Percentiles rank a stretch among this genome's conserved stretches.
These are phyloP conservation scores for Megathymus violae DNA, from an alignment of 1,140 invertebrate species.

Conservation along the genomic window DNA sequence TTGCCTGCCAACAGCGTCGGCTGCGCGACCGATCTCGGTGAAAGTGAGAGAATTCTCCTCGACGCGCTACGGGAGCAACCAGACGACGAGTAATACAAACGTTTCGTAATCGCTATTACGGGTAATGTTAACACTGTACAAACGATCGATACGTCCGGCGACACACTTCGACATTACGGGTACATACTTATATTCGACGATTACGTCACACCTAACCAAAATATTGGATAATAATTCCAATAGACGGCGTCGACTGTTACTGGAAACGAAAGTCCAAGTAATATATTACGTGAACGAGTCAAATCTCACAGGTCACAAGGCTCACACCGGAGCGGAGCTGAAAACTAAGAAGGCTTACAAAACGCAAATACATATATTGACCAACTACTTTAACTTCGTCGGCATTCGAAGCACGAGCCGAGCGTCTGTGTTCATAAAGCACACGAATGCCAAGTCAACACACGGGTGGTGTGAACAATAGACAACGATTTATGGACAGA, in stretches of 20 bases:
- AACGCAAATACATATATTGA: neutral
- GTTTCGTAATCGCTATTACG: conserved; percentile 68
- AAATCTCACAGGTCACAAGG: neutral
- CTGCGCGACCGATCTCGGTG: conserved; percentile 53
- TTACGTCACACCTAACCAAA: conserved; percentile 58
- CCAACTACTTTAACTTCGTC: neutral
- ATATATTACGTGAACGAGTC: neutral
- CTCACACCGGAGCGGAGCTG: neutral
- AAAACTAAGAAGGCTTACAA: too few species aligned
- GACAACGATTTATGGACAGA: neutral
- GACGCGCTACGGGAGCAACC: conserved; percentile 49
- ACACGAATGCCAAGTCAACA: conserved; percentile 4
- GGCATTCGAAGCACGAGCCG: conserved; percentile 3
- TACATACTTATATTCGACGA: conserved; percentile 46
- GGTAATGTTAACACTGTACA: conserved; percentile 38
- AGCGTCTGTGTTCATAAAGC: conserved; percentile 1
- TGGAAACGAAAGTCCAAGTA: conserved; percentile 7
- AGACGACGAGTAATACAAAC: conserved; percentile 54
- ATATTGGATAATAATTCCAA: conserved; percentile 38
- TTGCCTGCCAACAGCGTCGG: conserved; percentile 43
- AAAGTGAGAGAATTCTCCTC: conserved; percentile 67
- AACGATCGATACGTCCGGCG: conserved; percentile 49
- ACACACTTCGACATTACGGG: conserved; percentile 43
- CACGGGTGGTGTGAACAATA: neutral
- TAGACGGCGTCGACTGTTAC: conserved; percentile 2